phyloP scores from a whole-genome alignment of 2,888 invertebrate species.

The Eupithecia insigniata region DNA sequence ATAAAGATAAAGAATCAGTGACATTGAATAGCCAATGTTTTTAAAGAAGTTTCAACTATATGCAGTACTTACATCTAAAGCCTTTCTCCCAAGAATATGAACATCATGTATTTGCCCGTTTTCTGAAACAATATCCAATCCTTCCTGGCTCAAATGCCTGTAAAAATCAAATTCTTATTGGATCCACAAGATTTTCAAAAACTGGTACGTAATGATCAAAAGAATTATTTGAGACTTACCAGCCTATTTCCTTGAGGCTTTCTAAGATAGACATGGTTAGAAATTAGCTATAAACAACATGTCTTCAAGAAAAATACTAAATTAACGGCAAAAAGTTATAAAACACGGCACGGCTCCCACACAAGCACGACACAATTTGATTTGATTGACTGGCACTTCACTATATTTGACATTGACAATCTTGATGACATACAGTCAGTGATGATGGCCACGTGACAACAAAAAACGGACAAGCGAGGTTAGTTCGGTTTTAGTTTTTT shows the following conservation, averaged over 20 bases:
- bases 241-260: constrained; percentile 87
- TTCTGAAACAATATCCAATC: constrained; percentile 87
- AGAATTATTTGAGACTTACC: constrained; percentile 75
- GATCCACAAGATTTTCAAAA: constrained; percentile 29
- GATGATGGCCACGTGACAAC: too few relatives aligned
- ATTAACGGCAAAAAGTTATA: constrained; percentile 53
- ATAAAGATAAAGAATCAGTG: constrained; percentile 45
- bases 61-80: constrained; percentile 87
- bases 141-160: constrained; percentile 90
- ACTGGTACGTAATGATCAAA: neutral
- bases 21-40: constrained; percentile 40
- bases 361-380: constrained; percentile 38
- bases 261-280: constrained; percentile 85
- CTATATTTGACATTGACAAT: constrained; percentile 1
- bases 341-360: constrained; percentile 61
- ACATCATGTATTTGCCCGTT: constrained; percentile 86
- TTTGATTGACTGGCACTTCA: neutral
- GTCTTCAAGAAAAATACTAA: constrained; percentile 68
- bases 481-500: too few relatives aligned
- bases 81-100: constrained; percentile 86
- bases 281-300: constrained; percentile 65
- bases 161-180: constrained; percentile 58
- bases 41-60: constrained; percentile 24
- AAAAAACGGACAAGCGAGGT: too few relatives aligned
- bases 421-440: neutral